Evolutionary conservation across 1,140 invertebrate genomes (phyloP).

Genomic region (Aphelinus certus): DNA sequence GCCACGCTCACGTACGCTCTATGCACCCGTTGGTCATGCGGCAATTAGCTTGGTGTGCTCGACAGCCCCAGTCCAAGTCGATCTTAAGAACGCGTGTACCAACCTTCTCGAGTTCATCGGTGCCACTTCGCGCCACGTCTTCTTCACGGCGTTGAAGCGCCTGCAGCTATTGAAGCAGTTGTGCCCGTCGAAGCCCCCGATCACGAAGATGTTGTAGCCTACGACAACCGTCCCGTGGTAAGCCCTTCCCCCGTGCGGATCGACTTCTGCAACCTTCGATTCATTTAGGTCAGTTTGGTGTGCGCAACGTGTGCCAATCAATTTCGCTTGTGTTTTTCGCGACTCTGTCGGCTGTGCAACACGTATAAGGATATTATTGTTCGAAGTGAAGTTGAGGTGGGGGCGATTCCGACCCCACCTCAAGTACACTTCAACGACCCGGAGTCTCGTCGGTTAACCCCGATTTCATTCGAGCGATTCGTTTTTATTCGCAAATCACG

Average conservation of each 20-base stretch:
- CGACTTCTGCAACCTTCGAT: slow-evolving; percentile 65
- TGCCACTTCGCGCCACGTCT: slow-evolving; percentile 72
- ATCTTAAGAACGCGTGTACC: no score
- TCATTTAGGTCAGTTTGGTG: no score
- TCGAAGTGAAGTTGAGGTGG: no score
- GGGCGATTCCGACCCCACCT: no score
- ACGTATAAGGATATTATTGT: not conserved
- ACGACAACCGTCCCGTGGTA: slow-evolving; percentile 79
- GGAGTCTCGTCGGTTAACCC: no score
- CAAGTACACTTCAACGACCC: no score
- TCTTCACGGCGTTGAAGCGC: slow-evolving; percentile 73
- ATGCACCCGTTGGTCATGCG: not conserved
- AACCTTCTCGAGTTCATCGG: slow-evolving; percentile 73
- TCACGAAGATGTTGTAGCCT: slow-evolving; percentile 73
- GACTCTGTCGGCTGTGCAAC: not conserved
- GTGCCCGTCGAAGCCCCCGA: slow-evolving; percentile 75
- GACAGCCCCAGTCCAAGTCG: no score
- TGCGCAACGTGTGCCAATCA: slow-evolving; percentile 33
- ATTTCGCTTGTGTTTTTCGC: not conserved
- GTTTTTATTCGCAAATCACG: not conserved
- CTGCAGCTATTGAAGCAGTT: slow-evolving; percentile 74
- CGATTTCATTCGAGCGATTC: no score
- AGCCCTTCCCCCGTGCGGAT: slow-evolving; percentile 72
- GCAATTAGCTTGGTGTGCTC: no score
- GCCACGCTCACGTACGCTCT: slow-evolving; percentile 76